Base-by-base conservation (phyloP, 2,888 invertebrate genomes). In the Unio delphinus region DNA sequence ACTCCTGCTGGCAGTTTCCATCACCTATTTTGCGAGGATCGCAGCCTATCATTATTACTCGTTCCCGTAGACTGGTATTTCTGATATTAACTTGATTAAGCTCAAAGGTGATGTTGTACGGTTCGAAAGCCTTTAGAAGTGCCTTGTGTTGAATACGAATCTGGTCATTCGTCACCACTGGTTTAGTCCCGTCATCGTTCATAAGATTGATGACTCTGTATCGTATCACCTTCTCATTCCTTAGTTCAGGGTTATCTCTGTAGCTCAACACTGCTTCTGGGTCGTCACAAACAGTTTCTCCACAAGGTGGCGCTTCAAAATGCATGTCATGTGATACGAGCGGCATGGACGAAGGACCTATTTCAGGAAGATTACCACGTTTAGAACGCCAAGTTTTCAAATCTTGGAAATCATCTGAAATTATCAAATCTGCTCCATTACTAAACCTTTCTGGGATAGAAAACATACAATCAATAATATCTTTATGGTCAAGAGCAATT, bases 241-340 rank as follows among this genome's bases (percentile, higher is more conserved):
- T 71, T 15, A 87, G 69, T 8, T 79, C 72, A 23, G 67, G 23
- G 65, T 83, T 73, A 7, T 68, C 63, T 11, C 74, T 45, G 69
- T 87, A 88, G 69, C 82, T 84, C 26, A 70, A 61, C 3, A 84
- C 74, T 2, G 85, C 78, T 30, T 81, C 79, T 58, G 88, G 87
- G 70, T 87, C 83, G 72, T 88, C 88, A 70, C 88, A 88, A 3
- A 86, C 80, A 3, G 88, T 87, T 65, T 82, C 70, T 0, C 88
- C 88, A 68, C 88, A 88, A n/a, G 77, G 75, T n/a, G 88, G 86
- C 65, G 82, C 76, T 59, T 73, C 68, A 20, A 86, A 69, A 18
- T 72, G 67, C 11, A 84, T 60, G 55, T 80, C 74, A 61, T 81
- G 75, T 20, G 68, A 68, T 8, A 67, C 65, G 23, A 75, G 61